Percentiles rank a stretch among this genome's conserved stretches.
These are phyloP conservation scores for Benthosema pterotum DNA, from an alignment of 2,797 vertebrate species.

Conservation along the genomic window DNA sequence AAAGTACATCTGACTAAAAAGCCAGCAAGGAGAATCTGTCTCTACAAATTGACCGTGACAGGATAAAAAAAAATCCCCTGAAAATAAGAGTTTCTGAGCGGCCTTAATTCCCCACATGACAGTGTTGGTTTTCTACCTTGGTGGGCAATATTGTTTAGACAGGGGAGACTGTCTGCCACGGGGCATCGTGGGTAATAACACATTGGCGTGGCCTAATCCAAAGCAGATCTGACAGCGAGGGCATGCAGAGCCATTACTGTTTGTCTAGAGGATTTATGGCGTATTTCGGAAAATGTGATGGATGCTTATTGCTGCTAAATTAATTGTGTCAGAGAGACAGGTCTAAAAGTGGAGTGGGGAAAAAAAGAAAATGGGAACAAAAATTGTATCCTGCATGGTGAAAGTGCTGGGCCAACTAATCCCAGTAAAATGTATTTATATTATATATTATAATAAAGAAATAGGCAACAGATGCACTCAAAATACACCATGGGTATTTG, in stretches of 20 bases:
- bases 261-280: slow-evolving; percentile 73
- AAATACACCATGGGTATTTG: no score
- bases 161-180: slow-evolving; percentile 62
- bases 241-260: slow-evolving; percentile 68
- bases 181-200: slow-evolving; percentile 60
- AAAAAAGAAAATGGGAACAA: slow-evolving; percentile 2
- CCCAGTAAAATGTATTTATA: no score
- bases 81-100: slow-evolving; percentile 54
- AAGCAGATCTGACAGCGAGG: slow-evolving; percentile 74
- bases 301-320: slow-evolving; percentile 64
- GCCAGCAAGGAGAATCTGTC: slow-evolving; percentile 46
- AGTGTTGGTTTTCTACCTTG: slow-evolving; percentile 66
- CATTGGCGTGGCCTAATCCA: slow-evolving; percentile 56
- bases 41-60: slow-evolving; percentile 52
- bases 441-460: no score
- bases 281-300: slow-evolving; percentile 70
- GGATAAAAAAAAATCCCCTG: slow-evolving; percentile 33
- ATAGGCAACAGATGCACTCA: no score
- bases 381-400: slow-evolving; percentile 11
- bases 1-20: slow-evolving; percentile 47
- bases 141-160: slow-evolving; percentile 62
- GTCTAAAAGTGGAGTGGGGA: slow-evolving; percentile 14
- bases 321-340: slow-evolving; percentile 38
- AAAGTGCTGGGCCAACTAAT: slow-evolving; percentile 4
- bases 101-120: slow-evolving; percentile 67